These are phyloP conservation scores for Picathartes gymnocephalus DNA, from an alignment of 2,113 vertebrate species.

Conservation along the genomic window DNA sequence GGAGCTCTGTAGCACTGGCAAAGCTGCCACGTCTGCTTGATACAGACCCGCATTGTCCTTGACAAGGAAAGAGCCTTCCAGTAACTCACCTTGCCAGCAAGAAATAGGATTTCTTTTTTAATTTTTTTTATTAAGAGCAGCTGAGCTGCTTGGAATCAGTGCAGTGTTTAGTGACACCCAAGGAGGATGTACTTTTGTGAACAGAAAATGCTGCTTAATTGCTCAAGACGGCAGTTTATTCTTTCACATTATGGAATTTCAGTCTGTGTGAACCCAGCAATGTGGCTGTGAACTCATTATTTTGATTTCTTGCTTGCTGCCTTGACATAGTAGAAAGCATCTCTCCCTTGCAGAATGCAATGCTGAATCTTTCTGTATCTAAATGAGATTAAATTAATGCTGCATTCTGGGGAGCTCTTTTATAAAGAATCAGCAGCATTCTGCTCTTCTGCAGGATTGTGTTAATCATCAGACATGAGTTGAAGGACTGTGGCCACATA, in stretches of 20 bases:
- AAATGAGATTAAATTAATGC: background rate
- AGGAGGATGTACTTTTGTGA: background rate
- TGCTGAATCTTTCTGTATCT: background rate
- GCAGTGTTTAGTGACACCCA: background rate
- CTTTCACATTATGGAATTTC: background rate
- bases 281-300: background rate
- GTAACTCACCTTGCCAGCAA: slow-evolving; percentile 27
- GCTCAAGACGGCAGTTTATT: background rate
- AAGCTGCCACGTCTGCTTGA: slow-evolving; percentile 7
- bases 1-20: background rate
- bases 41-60: slow-evolving; percentile 37
- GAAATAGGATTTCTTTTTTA: background rate
- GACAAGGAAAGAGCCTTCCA: background rate
- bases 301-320: background rate
- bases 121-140: background rate
- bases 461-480: background rate
- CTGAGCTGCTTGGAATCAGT: background rate
- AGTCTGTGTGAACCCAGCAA: background rate
- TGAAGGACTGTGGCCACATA: background rate
- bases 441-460: background rate
- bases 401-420: background rate
- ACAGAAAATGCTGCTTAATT: background rate
- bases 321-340: background rate
- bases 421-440: background rate
- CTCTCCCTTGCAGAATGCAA: background rate